Conservation (phyloP, 2,888 invertebrate genomes). For the Dicycla oo region DNA sequence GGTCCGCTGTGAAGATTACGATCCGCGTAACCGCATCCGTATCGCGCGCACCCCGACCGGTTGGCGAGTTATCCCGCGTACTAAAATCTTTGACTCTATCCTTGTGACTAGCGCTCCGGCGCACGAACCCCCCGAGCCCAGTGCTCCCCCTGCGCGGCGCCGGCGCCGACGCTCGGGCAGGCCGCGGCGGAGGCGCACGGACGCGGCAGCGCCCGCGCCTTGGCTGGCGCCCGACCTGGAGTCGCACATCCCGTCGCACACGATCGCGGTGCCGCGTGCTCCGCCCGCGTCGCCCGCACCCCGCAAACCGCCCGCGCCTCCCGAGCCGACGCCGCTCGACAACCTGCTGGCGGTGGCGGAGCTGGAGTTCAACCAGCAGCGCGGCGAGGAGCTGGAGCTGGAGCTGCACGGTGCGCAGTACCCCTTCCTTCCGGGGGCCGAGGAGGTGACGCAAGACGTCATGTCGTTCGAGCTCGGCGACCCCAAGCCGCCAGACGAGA, state of each 20-base stretch:
- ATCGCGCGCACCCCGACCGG: constrained; percentile 95
- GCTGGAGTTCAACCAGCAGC: constrained; percentile 91
- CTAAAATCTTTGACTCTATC: constrained; percentile 91
- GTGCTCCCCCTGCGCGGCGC: constrained; percentile 70
- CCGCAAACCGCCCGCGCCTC: constrained; percentile 69
- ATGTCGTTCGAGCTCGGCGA: constrained; percentile 86
- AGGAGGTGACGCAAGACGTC: constrained; percentile 81
- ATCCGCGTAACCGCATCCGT: constrained; percentile 95
- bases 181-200: constrained; percentile 68
- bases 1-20: constrained; percentile 96
- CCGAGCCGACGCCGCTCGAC: constrained; percentile 90
- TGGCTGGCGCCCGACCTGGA: constrained; percentile 90
- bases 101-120: constrained; percentile 75
- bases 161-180: constrained; percentile 70
- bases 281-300: constrained; percentile 73
- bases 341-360: constrained; percentile 92
- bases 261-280: constrained; percentile 88
- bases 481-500: constrained; percentile 79
- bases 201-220: constrained; percentile 68
- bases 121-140: constrained; percentile 69
- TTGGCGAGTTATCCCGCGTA: constrained; percentile 95
- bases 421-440: constrained; percentile 79
- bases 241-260: constrained; percentile 91
- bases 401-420: constrained; percentile 72
- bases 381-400: constrained; percentile 78